phyloP scores from a whole-genome alignment of 2,113 vertebrate species.

The Campylomormyrus numenius region DNA sequence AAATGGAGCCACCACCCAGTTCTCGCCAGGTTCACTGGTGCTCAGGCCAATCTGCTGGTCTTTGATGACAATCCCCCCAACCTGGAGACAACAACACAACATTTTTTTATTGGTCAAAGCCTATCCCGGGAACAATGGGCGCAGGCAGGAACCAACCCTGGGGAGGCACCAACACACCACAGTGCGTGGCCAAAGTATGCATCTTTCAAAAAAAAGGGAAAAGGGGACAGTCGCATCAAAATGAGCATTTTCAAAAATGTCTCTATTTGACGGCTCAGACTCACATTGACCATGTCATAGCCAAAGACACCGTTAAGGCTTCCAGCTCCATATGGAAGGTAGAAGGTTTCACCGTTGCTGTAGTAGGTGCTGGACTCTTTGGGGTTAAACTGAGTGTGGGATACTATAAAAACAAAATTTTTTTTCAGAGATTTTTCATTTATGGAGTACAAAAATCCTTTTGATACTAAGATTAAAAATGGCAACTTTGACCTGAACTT shows the following conservation, averaged over 20 bases:
- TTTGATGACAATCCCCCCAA: slow-evolving; percentile 53
- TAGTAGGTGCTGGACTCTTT: slow-evolving; percentile 42
- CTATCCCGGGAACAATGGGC: too few relatives aligned
- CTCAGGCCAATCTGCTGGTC: slow-evolving; percentile 52
- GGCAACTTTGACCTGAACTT: not conserved
- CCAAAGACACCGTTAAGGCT: slow-evolving; percentile 48
- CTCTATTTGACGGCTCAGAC: slow-evolving; percentile 12
- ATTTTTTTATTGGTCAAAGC: not conserved
- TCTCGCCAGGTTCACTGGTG: slow-evolving; percentile 41
- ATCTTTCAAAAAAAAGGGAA: not conserved
- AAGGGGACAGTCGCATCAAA: not conserved
- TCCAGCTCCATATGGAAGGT: slow-evolving; percentile 45
- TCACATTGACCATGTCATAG: slow-evolving; percentile 51
- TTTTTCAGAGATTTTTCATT: not conserved
- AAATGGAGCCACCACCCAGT: slow-evolving; percentile 43
- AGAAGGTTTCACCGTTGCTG: slow-evolving; percentile 39
- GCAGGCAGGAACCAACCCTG: too few relatives aligned
- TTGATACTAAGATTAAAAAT: not conserved
- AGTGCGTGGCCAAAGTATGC: not conserved
- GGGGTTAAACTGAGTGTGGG: slow-evolving; percentile 47
- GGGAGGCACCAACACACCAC: too few relatives aligned
- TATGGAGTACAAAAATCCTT: not conserved
- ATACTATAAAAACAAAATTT: slow-evolving; percentile 26
- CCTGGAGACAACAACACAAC: slow-evolving; percentile 37
- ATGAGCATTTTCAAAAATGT: not conserved